Base-by-base conservation (phyloP, 2,888 invertebrate species). In the Eristalinus aeneus region DNA sequence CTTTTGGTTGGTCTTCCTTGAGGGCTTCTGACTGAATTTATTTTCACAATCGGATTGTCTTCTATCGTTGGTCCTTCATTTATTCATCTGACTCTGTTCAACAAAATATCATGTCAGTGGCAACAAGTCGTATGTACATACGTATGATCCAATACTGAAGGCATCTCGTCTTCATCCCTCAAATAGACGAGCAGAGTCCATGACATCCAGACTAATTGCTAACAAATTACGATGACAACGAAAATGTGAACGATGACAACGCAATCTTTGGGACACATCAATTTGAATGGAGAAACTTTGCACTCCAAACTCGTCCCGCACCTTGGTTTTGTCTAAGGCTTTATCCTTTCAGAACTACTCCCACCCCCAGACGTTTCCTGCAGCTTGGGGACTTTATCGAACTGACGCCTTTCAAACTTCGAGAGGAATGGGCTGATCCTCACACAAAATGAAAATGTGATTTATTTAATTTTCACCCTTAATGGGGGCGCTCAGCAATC, bases 391-490 rank as follows among this genome's bases (percentile, higher is more conserved):
- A 67, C 54, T 67, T 54, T 20, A 20, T 20, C 32, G 9, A 22
- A 54, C 20, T 32, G 32, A 32, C 27, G 11, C 36, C 34, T 23
- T n/a, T 46, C 16, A 69, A 53, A 69, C 54, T 58, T 32, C 34
- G 23, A 36, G 69, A 36, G 46, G 46, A 16, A 27, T 5, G 27
- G 27, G 2, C 5, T 2, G 27, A 2, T 3, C 2, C 16, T 16
- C 22, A 39, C 68, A 32, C 68, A 34, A 68, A 68, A 68, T 56
- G 68, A 54, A 68, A 68, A 68, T 34, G 56, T 68, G 68, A 68
- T 68, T 68, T 68, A 68, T 46, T 65, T 68, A 56, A 56, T 56
- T 68, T 34, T 56, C 54, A 9, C n/a, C 68, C 32, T 56, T 56
- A 46, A 46, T 46, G 46, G 46, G 3, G 16, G 16, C 16, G 46